Percentiles rank a stretch among this genome's conserved stretches.
These are phyloP conservation scores for Crotalus tigris DNA, from an alignment of 2,113 vertebrate genomes.

Conservation along the genomic window DNA sequence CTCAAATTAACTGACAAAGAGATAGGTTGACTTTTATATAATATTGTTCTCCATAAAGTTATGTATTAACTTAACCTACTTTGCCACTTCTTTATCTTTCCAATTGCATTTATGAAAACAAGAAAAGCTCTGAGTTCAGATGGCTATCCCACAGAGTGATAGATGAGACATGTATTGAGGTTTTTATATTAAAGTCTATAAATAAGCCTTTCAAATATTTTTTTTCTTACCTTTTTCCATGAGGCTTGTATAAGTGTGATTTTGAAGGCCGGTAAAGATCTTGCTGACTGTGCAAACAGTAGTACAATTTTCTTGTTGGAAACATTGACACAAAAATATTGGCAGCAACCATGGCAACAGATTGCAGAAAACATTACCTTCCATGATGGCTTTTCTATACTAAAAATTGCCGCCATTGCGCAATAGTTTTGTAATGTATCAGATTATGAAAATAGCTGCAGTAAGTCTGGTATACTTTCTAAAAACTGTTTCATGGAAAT, in stretches of 20 bases:
- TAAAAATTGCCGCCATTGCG: background rate
- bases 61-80: background rate
- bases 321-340: background rate
- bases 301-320: background rate
- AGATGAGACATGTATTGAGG: background rate
- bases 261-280: background rate
- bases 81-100: background rate
- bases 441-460: background rate
- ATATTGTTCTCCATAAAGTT: background rate
- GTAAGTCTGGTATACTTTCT: background rate
- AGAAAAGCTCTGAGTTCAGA: background rate
- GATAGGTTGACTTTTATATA: background rate
- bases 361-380: background rate
- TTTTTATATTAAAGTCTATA: background rate
- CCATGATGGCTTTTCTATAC: background rate
- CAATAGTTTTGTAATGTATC: background rate
- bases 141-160: background rate
- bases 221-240: background rate
- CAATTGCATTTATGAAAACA: background rate
- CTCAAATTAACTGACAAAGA: background rate
- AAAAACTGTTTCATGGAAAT: background rate
- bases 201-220: background rate
- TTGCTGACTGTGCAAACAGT: background rate
- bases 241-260: background rate
- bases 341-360: background rate